phyloP scores from a whole-genome alignment of 2,797 vertebrate species.

The Melanotaenia pygmaea region DNA sequence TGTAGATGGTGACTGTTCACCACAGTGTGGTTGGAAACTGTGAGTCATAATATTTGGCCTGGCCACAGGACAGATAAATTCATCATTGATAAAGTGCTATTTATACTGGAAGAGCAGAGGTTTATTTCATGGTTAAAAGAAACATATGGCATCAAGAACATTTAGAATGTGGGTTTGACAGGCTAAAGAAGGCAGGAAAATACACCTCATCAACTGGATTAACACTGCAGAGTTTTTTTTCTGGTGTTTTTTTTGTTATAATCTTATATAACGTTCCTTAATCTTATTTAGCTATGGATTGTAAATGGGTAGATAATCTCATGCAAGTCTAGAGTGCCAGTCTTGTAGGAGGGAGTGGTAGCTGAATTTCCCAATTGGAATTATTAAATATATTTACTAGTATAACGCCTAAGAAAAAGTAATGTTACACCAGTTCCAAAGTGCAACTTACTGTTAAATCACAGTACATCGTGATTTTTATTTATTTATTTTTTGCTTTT shows the following conservation, averaged over 20 bases:
- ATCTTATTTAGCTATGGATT: too few relatives aligned
- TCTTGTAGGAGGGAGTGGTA: too few relatives aligned
- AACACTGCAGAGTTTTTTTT: neutral
- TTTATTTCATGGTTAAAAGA: conserved; percentile 17
- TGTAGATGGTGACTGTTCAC: conserved; percentile 20
- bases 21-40: conserved; percentile 32
- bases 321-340: too few relatives aligned
- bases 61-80: conserved; percentile 10
- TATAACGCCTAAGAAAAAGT: neutral
- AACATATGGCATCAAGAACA: conserved; percentile 5
- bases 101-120: conserved; percentile 29
- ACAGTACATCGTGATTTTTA: too few relatives aligned
- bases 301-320: too few relatives aligned
- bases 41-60: conserved; percentile 54
- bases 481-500: too few relatives aligned
- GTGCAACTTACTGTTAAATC: neutral
- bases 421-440: neutral
- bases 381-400: neutral
- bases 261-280: neutral
- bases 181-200: neutral
- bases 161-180: neutral
- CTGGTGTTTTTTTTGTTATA: neutral
- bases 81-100: conserved; percentile 9
- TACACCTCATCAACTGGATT: neutral
- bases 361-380: too few relatives aligned